Evolutionary conservation across 2,888 invertebrate species (phyloP), one percentile per base, ranked within the genome.

Genomic region (Drosophila paramelanica): DNA sequence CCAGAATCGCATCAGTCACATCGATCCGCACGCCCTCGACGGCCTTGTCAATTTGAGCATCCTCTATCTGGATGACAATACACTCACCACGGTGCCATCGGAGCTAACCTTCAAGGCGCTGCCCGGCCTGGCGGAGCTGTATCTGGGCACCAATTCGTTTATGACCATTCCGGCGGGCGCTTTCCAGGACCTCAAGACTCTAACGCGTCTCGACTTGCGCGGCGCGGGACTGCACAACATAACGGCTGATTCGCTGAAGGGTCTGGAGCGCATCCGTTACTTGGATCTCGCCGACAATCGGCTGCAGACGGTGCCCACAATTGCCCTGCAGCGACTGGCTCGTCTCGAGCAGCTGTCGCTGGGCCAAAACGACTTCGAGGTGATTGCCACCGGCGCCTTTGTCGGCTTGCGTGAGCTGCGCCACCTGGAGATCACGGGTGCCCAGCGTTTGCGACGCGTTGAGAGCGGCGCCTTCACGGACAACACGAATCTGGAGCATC

Each of bases 11-110:
- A 97, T 97, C 90, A 95, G 96, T 17, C 94, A 94, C 85, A 95
- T 97, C 47, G 96, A 97, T 86, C 94, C 95, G 0, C 94, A 94
- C 73, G 96, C 97, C 3, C 96, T 97, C 82, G 94, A 95, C 55
- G 96, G 96, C 1, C 92, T 97, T 55, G 93, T 94, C 5, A 95
- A 96, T n/a, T 93, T 97, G 61, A 94, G 96, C 69, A 95, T 97
- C 20, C 93, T 97, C 13, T 96, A 96, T 91, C 93, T 97, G 72
- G 97, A 97, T 89, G 97, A 97, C 90, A 97, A 97, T 91, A 95
- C 96, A 68, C 91, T 97, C 70, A 96, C 94, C 77, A 93, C 94
- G 1, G 95, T 97, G 55, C 97, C 97, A 17, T 96, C 96, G 1
- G 92, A 94, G 17, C 95, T 96, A 0, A 91, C 89, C 25, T 95